These are phyloP conservation scores for Oligia latruncula DNA, from an alignment of 2,888 invertebrate species.

Conservation along the genomic window DNA sequence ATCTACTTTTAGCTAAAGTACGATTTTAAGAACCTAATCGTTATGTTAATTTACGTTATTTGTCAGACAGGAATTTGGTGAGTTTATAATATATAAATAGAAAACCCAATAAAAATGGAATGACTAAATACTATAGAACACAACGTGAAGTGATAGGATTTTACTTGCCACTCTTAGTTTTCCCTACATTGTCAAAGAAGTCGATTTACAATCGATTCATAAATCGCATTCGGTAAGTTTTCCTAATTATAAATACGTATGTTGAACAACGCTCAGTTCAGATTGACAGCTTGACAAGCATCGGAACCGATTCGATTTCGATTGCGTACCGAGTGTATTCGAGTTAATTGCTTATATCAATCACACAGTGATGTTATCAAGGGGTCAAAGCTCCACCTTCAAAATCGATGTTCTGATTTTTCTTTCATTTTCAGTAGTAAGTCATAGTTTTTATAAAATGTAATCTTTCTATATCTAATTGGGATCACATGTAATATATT, in stretches of 20 bases:
- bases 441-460: conserved; percentile 15
- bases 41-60: neutral
- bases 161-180: conserved; percentile 38
- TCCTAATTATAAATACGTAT: conserved; percentile 1
- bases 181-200: conserved; percentile 5
- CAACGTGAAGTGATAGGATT: neutral
- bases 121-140: neutral
- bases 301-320: conserved; percentile 17
- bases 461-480: conserved; percentile 29
- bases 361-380: conserved; percentile 21
- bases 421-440: conserved; percentile 52
- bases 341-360: conserved; percentile 20
- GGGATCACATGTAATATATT: conserved; percentile 31
- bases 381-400: conserved; percentile 47
- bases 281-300: conserved; percentile 19
- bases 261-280: conserved; percentile 9
- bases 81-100: neutral
- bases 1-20: neutral
- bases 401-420: conserved; percentile 61
- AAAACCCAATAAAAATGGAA: neutral
- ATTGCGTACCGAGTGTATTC: conserved; percentile 16
- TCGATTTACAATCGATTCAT: conserved; percentile 15
- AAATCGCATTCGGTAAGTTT: conserved; percentile 12
- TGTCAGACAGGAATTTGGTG: neutral
- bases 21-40: neutral